Percentiles rank a stretch among this genome's conserved stretches.
phyloP scores from a whole-genome alignment of 2,113 vertebrate species.

The Pedionomus torquatus region DNA sequence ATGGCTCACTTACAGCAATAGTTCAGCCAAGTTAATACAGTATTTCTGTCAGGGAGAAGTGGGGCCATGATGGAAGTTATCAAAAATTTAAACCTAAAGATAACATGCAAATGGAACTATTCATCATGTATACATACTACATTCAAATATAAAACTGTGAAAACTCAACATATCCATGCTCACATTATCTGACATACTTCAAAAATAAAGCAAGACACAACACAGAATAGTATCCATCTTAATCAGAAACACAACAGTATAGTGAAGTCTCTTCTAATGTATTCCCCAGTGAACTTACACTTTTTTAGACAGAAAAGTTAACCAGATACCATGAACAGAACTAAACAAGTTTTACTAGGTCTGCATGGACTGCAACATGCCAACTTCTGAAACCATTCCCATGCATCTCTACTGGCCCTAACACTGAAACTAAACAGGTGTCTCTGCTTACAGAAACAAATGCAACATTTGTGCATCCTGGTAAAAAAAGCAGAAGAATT shows the following conservation, averaged over 20 bases:
- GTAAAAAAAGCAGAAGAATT: not conserved
- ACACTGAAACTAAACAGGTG: not conserved
- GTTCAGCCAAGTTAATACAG: not conserved
- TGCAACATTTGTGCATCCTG: not conserved
- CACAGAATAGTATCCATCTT: not conserved
- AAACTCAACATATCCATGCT: not conserved
- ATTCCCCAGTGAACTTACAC: not conserved
- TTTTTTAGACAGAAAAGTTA: not conserved
- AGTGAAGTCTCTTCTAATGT: not conserved
- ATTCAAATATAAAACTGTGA: not conserved
- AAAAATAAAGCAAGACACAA: not conserved
- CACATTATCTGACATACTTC: not conserved
- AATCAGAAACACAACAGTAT: not conserved
- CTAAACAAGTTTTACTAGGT: not conserved
- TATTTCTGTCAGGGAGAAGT: not conserved
- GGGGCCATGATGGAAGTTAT: not conserved
- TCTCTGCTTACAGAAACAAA: not conserved
- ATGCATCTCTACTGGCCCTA: not conserved
- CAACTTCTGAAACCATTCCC: not conserved
- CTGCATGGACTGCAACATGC: not conserved
- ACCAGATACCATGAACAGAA: not conserved
- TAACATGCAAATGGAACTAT: not conserved
- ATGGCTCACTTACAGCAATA: not conserved
- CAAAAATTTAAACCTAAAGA: not conserved
- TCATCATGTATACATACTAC: not conserved